A percentile compares a stretch with the other conserved stretches of the same genome.
phyloP scores from a whole-genome alignment of 23 tunicate species.

The Halocynthia aurantium region DNA sequence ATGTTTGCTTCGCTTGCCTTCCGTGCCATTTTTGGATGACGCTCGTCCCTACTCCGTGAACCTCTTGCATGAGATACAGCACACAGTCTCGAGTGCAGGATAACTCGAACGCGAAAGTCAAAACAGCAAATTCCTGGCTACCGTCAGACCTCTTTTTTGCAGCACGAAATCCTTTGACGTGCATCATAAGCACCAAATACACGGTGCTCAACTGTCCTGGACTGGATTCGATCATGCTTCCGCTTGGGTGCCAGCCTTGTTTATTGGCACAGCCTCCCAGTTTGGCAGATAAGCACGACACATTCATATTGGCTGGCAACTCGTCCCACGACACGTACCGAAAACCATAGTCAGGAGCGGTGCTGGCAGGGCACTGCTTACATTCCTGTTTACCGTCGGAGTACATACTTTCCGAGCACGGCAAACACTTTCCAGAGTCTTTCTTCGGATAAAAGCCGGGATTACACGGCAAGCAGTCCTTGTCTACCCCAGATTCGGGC shows the following conservation, averaged over 20 bases:
- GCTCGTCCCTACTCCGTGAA: slow-evolving; percentile 20
- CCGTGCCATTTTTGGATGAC: slow-evolving; percentile 64
- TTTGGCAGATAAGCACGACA: slow-evolving; percentile 34
- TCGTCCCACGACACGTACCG: slow-evolving; percentile 65
- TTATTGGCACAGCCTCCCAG: neutral
- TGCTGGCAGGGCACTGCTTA: slow-evolving; percentile 62
- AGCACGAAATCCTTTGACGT: slow-evolving; percentile 32
- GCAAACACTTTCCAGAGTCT: slow-evolving; percentile 28
- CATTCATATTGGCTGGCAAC: slow-evolving; percentile 53
- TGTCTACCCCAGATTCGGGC: slow-evolving; percentile 39
- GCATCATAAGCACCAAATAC: slow-evolving; percentile 50
- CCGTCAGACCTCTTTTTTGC: slow-evolving; percentile 5
- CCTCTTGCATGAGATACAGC: slow-evolving; percentile 63
- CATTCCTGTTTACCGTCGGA: slow-evolving; percentile 77
- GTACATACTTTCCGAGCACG: slow-evolving; percentile 45
- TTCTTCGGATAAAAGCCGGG: slow-evolving; percentile 47
- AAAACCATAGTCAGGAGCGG: slow-evolving; percentile 60
- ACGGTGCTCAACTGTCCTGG: slow-evolving; percentile 35
- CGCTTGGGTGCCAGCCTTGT: slow-evolving; percentile 72
- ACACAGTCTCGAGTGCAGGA: slow-evolving; percentile 59
- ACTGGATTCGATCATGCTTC: slow-evolving; percentile 45
- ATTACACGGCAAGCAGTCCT: slow-evolving; percentile 77
- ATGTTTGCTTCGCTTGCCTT: slow-evolving; percentile 43
- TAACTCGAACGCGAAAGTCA: slow-evolving; percentile 58
- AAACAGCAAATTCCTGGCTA: slow-evolving; percentile 23